phyloP scores from a whole-genome alignment of 2,888 invertebrate species.

The Drosophila lacicola region DNA sequence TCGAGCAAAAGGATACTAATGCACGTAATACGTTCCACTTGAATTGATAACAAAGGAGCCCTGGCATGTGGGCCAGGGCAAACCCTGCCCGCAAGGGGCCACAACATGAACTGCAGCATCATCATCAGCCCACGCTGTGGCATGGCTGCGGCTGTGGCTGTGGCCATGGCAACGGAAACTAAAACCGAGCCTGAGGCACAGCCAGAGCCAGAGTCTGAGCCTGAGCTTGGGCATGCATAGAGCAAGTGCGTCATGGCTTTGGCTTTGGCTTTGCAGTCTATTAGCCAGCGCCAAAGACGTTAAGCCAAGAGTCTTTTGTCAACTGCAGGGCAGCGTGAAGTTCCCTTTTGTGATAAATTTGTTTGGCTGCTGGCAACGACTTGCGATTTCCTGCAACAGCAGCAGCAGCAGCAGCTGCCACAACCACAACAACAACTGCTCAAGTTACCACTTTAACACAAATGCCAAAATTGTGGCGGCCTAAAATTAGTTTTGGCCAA shows the following conservation, averaged over 20 bases:
- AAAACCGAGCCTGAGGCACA: constrained; percentile 8
- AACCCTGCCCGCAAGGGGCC: constrained; percentile 30
- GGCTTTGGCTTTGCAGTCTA: constrained; percentile 37
- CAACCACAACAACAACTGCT: constrained; percentile 12
- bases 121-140: constrained; percentile 30
- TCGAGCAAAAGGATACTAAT: constrained; percentile 72
- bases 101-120: constrained; percentile 32
- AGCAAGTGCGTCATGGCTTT: constrained; percentile 43
- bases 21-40: constrained; percentile 81
- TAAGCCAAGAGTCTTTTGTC: constrained; percentile 50
- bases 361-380: constrained; percentile 48
- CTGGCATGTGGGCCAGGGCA: constrained; percentile 48
- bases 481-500: constrained; percentile 56
- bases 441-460: constrained; percentile 29
- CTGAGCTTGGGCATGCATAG: constrained; percentile 17
- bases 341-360: constrained; percentile 57
- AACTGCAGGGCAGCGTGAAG: constrained; percentile 33
- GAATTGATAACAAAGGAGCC: constrained; percentile 70
- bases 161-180: constrained; percentile 32
- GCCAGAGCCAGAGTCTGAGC: background rate
- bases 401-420: constrained; percentile 12
- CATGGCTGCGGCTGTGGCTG: background rate
- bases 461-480: constrained; percentile 53
- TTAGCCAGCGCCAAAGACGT: constrained; percentile 37
- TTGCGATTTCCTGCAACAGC: constrained; percentile 62